These are phyloP conservation scores for Petrolisthes cinctipes DNA, from an alignment of 2,888 invertebrate genomes.

Conservation along the genomic window DNA sequence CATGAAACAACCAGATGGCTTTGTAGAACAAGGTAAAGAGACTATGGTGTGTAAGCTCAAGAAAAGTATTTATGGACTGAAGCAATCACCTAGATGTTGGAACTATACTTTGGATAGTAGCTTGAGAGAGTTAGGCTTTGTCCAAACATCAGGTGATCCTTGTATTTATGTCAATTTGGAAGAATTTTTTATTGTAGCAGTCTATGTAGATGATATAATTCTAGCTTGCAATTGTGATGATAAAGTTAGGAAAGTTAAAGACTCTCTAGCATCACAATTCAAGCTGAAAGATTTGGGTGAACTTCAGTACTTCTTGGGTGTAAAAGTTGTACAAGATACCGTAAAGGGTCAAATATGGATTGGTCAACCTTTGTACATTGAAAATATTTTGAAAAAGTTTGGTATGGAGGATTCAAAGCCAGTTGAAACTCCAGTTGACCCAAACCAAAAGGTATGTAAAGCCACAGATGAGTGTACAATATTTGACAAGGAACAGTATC, in stretches of 20 bases:
- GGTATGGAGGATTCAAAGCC: conserved; percentile 50
- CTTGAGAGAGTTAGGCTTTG: conserved; percentile 31
- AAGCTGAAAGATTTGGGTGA: conserved; percentile 41
- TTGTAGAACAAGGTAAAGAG: conserved; percentile 37
- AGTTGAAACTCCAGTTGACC: conserved; percentile 48
- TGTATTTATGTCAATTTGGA: conserved; percentile 39
- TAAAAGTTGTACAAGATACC: conserved; percentile 20
- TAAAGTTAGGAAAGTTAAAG: conserved; percentile 12
- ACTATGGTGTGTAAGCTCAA: conserved; percentile 52
- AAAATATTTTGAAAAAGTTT: conserved; percentile 50
- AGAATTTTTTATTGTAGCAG: conserved; percentile 18
- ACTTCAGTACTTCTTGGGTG: conserved; percentile 30
- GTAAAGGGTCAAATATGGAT: conserved; percentile 41
- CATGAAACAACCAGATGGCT: conserved; percentile 54
- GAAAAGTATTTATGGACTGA: conserved; percentile 61
- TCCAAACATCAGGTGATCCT: conserved; percentile 36
- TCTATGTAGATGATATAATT: conserved; percentile 45
- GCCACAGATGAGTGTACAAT: conserved; percentile 22
- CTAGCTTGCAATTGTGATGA: conserved; percentile 23
- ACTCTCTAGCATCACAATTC: conserved; percentile 20
- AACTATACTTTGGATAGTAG: conserved; percentile 30
- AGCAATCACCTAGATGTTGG: conserved; percentile 58
- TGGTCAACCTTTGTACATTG: conserved; percentile 38
- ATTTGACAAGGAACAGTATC: conserved; percentile 32
- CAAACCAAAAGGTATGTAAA: conserved; percentile 22